These are phyloP conservation scores for Mobula hypostoma DNA, from an alignment of 2,113 vertebrate species.

Conservation along the genomic window DNA sequence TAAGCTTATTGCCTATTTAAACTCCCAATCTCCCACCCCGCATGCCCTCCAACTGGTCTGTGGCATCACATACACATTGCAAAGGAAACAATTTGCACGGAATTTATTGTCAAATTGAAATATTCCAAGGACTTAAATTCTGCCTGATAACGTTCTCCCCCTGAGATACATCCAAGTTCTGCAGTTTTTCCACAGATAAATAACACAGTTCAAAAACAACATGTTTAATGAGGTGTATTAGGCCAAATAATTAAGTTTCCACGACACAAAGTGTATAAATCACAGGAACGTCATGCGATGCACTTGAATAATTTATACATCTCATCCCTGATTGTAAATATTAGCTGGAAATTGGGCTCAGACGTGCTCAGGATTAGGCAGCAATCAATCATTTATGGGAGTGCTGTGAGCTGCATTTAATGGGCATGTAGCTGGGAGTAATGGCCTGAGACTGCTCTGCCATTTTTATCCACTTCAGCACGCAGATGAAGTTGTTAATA, in stretches of 20 bases:
- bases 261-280: slow-evolving; percentile 41
- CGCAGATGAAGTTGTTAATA: slow-evolving; percentile 38
- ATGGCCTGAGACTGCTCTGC: slow-evolving; percentile 43
- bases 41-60: background rate
- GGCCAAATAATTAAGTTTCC: slow-evolving; percentile 42
- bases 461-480: slow-evolving; percentile 39
- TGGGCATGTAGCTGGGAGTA: slow-evolving; percentile 47
- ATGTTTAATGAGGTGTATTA: slow-evolving; percentile 42
- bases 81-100: background rate
- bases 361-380: slow-evolving; percentile 41
- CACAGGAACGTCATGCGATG: background rate
- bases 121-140: background rate
- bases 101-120: background rate
- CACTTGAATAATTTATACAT: slow-evolving; percentile 42
- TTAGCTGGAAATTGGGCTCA: slow-evolving; percentile 40
- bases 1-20: background rate
- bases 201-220: slow-evolving; percentile 42
- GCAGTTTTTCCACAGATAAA: slow-evolving; percentile 32
- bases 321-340: slow-evolving; percentile 39
- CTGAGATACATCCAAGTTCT: background rate
- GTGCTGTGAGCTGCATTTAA: slow-evolving; percentile 2
- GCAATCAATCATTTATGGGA: slow-evolving; percentile 47
- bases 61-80: background rate
- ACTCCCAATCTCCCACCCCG: background rate
- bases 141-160: background rate